Base-by-base conservation (phyloP, 2,888 invertebrate species). In the Abrostola tripartita region DNA sequence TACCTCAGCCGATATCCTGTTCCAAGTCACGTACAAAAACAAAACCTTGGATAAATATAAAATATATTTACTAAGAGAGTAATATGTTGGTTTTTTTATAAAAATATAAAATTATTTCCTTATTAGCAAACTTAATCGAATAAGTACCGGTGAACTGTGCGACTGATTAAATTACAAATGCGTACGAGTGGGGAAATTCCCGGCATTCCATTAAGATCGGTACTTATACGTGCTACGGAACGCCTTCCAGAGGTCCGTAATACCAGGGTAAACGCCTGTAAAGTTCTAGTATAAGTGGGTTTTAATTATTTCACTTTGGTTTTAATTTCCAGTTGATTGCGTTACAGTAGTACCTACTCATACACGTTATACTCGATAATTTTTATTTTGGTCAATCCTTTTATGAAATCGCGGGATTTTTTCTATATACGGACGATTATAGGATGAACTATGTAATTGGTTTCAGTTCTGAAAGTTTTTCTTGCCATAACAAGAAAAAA, bases 1-100 rank as follows among this genome's bases (percentile, higher is more conserved):
- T 87, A 89, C 89, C 81, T 79, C 71, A 76, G 66, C 63, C 44
- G 8, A 68, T 83, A 85, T 86, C 81, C 81, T 82, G 84, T 82
- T 83, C 77, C 79, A 71, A 82, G 61, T 73, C 78, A 79, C 73
- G 67, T 68, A 78, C 68, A 73, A 72, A 77, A 76, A 80, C 64
- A 75, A 79, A 76, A 80, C 64, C 68, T 66, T 72, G 70, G 57
- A 42, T 53, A 59, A 52, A 67, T 62, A 61, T 61, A 65, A 65
- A 61, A 50, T 11, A 51, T 47, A 50, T 50, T 41, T 47, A 47
- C 38, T 37, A 37, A 54, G 53, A 61, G 54, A 61, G n/a, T n/a
- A 47, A 4, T 49, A 36, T 49, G 50, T 70, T 61, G 47, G 47
- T 57, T 60, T 67, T 68, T 62, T 58, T 53, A 68, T 49, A 63